phyloP scores from a whole-genome alignment of 2,113 vertebrate genomes.

The Uropsilus gracilis region DNA sequence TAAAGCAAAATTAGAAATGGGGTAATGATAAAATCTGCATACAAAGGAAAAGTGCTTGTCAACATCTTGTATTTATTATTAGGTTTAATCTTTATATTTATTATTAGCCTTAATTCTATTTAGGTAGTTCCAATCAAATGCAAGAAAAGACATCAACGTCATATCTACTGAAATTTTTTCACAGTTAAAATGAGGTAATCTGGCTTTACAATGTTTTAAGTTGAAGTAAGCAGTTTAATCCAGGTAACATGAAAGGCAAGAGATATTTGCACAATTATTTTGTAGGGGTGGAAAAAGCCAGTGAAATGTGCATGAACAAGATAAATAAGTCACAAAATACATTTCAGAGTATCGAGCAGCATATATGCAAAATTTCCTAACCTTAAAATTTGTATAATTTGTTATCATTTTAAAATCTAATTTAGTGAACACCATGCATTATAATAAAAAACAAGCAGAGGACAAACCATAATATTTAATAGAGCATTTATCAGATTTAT shows the following conservation, averaged over 20 bases:
- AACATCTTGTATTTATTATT: constrained; percentile 78
- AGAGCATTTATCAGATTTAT: constrained; percentile 44
- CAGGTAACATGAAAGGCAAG: constrained; percentile 43
- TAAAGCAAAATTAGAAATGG: not conserved
- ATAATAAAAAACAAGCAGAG: constrained; percentile 58
- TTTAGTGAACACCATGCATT: constrained; percentile 73
- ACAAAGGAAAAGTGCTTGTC: not conserved
- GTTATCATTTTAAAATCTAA: constrained; percentile 21
- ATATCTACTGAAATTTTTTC: constrained; percentile 57
- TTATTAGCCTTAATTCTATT: constrained; percentile 70
- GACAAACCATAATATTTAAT: constrained; percentile 43
- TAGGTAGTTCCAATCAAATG: constrained; percentile 59
- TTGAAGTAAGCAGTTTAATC: constrained; percentile 33
- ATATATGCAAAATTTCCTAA: constrained; percentile 60
- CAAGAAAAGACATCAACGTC: constrained; percentile 69
- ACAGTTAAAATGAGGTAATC: constrained; percentile 80
- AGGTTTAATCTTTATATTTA: constrained; percentile 74
- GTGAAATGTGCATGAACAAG: constrained; percentile 17
- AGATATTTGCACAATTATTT: constrained; percentile 52
- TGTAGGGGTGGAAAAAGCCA: not conserved
- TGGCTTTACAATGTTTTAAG: constrained; percentile 73
- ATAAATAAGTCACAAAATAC: constrained; percentile 60
- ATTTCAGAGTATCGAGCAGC: constrained; percentile 34
- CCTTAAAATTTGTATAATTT: constrained; percentile 54
- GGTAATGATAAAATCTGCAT: not conserved